A percentile compares a stretch with the other conserved stretches of the same genome.
Conservation (phyloP, 2,888 invertebrate genomes). For the Tholera decimalis region DNA sequence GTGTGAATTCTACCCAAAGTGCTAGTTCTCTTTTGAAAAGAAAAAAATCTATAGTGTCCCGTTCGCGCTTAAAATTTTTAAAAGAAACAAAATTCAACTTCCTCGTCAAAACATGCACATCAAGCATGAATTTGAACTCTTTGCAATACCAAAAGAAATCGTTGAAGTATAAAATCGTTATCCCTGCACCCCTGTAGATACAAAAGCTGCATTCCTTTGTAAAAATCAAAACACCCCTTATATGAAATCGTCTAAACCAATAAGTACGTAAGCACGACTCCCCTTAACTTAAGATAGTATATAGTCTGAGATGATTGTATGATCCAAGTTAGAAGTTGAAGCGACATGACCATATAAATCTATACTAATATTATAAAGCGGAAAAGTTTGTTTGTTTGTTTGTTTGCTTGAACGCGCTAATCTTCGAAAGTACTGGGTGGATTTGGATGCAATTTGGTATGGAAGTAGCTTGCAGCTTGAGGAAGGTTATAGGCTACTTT, state of each 20-base stretch:
- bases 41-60: no score
- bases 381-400: no score
- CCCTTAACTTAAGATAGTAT: slow-evolving; percentile 69
- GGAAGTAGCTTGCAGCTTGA: no score
- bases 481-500: no score
- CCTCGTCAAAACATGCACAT: slow-evolving; percentile 10
- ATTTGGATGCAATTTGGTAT: no score
- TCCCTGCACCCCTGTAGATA: slow-evolving; percentile 42
- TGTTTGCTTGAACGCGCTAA: no score
- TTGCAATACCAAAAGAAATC: slow-evolving; percentile 34
- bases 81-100: neutral
- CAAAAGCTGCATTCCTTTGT: slow-evolving; percentile 71
- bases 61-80: no score
- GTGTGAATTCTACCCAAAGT: no score
- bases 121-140: slow-evolving; percentile 40
- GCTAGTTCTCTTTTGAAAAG: no score
- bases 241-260: slow-evolving; percentile 76
- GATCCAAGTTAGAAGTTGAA: slow-evolving; percentile 48
- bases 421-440: no score
- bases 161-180: slow-evolving; percentile 30
- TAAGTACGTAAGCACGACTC: slow-evolving; percentile 75
- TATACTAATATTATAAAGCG: no score
- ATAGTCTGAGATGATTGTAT: slow-evolving; percentile 45
- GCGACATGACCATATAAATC: neutral
- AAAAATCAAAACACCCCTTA: slow-evolving; percentile 73